Evolutionary conservation across 1,140 invertebrate genomes (phyloP).

Genomic region (Temnothorax nylanderi): DNA sequence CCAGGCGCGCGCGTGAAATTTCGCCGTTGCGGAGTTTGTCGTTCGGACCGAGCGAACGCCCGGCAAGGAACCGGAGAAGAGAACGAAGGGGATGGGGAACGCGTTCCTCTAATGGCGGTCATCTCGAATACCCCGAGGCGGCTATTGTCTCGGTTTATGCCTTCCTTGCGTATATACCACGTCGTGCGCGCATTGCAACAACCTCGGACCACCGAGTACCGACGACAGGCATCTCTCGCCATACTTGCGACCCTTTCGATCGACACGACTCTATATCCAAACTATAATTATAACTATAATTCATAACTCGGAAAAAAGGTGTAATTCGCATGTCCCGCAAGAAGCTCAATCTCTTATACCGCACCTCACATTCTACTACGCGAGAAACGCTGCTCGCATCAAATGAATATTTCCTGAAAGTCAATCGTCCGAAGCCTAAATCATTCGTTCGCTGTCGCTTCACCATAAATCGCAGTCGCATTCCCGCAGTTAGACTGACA

Average conservation of each 20-base stretch:
- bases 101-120: slow-evolving; percentile 75
- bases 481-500: background rate
- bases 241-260: background rate
- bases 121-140: slow-evolving; percentile 74
- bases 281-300: background rate
- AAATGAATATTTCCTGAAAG: background rate
- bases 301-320: background rate
- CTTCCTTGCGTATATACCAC: slow-evolving; percentile 67
- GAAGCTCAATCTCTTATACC: background rate
- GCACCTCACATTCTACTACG: background rate
- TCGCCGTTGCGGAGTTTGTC: slow-evolving; percentile 49
- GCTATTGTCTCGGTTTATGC: slow-evolving; percentile 80
- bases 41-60: slow-evolving; percentile 16
- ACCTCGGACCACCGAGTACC: slow-evolving; percentile 17
- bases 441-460: background rate
- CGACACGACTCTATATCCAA: background rate
- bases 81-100: slow-evolving; percentile 56
- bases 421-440: background rate
- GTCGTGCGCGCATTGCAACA: slow-evolving; percentile 42
- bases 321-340: background rate
- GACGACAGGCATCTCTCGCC: background rate
- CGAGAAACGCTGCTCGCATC: background rate
- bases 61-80: slow-evolving; percentile 5
- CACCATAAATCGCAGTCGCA: slow-evolving; percentile 23
- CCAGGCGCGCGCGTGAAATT: slow-evolving; percentile 58